Evolutionary conservation across 2,113 vertebrate species (phyloP).

Genomic region (Onychostoma macrolepis): DNA sequence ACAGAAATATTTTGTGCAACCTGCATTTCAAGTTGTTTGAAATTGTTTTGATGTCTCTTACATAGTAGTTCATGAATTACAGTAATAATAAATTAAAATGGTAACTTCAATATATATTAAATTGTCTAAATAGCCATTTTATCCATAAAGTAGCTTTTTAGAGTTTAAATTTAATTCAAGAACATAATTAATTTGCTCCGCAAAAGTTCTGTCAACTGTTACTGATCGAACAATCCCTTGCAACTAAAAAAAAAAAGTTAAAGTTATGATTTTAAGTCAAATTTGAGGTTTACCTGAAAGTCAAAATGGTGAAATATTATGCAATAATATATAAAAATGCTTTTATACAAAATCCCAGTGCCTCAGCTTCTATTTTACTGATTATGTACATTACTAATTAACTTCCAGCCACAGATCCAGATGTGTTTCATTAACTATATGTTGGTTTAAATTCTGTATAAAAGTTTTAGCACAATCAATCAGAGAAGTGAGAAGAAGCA

Average conservation of each 20-base stretch:
- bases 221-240: not conserved
- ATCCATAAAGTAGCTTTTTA: not conserved
- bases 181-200: not conserved
- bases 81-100: not conserved
- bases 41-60: not conserved
- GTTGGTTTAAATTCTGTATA: not conserved
- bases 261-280: no score
- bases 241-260: not conserved
- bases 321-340: not conserved
- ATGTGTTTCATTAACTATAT: not conserved
- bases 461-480: not conserved
- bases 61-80: not conserved
- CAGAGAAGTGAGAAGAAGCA: conserved; percentile 1
- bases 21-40: not conserved
- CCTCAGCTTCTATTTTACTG: not conserved
- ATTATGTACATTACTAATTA: not conserved
- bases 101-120: not conserved
- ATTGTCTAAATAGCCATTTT: not conserved
- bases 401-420: not conserved
- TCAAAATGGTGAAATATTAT: not conserved
- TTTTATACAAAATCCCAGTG: not conserved
- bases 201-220: not conserved
- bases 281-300: not conserved
- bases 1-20: not conserved
- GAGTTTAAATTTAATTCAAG: not conserved